These are phyloP conservation scores for Cephus pulcher DNA, from an alignment of 2,888 invertebrate species.

Conservation along the genomic window DNA sequence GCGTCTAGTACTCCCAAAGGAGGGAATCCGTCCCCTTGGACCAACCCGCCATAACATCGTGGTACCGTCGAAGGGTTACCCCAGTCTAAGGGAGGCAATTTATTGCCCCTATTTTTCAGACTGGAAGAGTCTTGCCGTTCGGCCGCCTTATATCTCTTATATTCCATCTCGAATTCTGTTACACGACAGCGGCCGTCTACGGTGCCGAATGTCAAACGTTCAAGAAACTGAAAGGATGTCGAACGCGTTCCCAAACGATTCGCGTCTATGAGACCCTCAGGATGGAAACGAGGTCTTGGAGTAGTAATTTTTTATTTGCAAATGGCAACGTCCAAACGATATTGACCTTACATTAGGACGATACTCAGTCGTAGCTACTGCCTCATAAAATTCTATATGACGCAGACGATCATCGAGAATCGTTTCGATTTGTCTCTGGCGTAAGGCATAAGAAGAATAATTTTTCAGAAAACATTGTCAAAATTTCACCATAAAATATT, in stretches of 20 bases:
- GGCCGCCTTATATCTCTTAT: background rate
- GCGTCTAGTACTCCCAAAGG: conserved; percentile 59
- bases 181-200: background rate
- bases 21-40: conserved; percentile 31
- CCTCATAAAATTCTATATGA: background rate
- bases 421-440: background rate
- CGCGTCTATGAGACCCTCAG: background rate
- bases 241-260: background rate
- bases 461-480: background rate
- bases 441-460: background rate
- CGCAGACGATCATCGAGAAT: background rate
- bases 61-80: conserved; percentile 53
- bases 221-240: background rate
- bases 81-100: conserved; percentile 16
- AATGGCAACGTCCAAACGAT: background rate
- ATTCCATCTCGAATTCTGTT: background rate
- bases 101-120: conserved; percentile 31
- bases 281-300: background rate
- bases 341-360: background rate
- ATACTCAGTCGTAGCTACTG: background rate
- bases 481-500: background rate
- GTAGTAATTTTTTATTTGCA: background rate
- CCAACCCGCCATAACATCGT: conserved; percentile 43
- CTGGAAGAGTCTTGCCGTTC: conserved; percentile 11
- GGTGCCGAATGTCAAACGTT: background rate